These are phyloP conservation scores for Aspidiotus rigidus DNA, from an alignment of 2,888 invertebrate genomes.

Conservation along the genomic window DNA sequence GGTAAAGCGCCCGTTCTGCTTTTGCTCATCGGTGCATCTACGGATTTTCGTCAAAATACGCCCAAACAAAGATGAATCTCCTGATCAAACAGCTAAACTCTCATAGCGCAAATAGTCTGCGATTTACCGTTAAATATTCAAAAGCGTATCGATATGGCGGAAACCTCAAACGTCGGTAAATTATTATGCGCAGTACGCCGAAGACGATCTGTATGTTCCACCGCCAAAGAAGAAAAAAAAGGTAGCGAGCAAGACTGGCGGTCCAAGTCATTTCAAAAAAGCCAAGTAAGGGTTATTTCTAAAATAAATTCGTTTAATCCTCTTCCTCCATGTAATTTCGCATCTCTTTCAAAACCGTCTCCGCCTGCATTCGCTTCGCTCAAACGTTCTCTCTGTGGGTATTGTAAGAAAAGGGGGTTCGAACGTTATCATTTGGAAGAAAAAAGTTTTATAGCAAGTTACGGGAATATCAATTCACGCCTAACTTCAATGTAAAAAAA, in stretches of 20 bases:
- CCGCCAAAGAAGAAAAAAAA: too few species aligned
- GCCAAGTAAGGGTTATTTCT: too few species aligned
- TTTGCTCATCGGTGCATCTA: background rate
- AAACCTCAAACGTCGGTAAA: background rate
- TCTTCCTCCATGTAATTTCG: background rate
- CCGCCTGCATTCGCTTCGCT: conserved; percentile 1
- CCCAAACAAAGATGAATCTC: background rate
- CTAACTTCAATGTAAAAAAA: background rate
- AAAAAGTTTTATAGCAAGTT: background rate
- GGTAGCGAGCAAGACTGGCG: too few species aligned
- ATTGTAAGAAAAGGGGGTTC: background rate
- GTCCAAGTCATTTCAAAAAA: too few species aligned
- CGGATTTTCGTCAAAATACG: background rate
- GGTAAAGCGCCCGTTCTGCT: conserved; percentile 1
- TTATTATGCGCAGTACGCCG: too few species aligned
- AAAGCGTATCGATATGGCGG: background rate
- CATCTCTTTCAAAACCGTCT: background rate
- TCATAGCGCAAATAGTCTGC: background rate
- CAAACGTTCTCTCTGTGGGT: background rate
- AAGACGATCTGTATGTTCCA: too few species aligned
- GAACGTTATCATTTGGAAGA: background rate
- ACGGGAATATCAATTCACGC: background rate
- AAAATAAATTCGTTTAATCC: background rate
- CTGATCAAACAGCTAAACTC: background rate
- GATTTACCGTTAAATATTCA: background rate